These are phyloP conservation scores for Amorpha juglandis DNA, from an alignment of 2,888 invertebrate genomes.

Conservation along the genomic window DNA sequence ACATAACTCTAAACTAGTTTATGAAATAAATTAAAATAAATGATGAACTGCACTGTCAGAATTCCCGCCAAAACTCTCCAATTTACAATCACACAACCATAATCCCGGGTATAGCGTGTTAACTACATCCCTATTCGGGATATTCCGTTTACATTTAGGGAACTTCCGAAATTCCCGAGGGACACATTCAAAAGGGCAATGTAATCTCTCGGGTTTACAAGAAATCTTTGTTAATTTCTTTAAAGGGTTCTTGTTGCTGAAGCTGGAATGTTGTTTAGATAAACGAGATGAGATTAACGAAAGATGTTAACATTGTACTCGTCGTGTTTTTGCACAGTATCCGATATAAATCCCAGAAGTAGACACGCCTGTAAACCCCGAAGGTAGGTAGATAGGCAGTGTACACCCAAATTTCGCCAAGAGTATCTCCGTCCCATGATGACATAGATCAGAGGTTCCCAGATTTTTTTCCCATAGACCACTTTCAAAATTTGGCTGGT, in stretches of 20 bases:
- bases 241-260: background rate
- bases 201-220: slow-evolving; percentile 3
- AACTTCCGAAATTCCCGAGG: slow-evolving; percentile 10
- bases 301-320: background rate
- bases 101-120: slow-evolving; percentile 1
- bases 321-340: too few species aligned
- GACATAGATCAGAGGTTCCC: too few species aligned
- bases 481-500: too few species aligned
- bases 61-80: too few species aligned
- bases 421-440: too few species aligned
- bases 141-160: background rate
- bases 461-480: too few species aligned
- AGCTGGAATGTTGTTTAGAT: background rate
- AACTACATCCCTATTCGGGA: background rate
- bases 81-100: background rate
- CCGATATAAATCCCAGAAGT: background rate
- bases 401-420: too few species aligned
- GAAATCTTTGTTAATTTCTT: slow-evolving; percentile 12
- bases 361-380: too few species aligned
- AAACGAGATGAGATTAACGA: background rate
- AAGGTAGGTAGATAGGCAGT: too few species aligned
- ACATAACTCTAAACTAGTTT: too few species aligned
- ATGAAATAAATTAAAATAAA: too few species aligned
- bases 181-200: slow-evolving; percentile 2
- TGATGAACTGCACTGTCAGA: too few species aligned